These are phyloP conservation scores for Pseudorectes ferrugineus DNA, from an alignment of 2,113 vertebrate species.

Conservation along the genomic window DNA sequence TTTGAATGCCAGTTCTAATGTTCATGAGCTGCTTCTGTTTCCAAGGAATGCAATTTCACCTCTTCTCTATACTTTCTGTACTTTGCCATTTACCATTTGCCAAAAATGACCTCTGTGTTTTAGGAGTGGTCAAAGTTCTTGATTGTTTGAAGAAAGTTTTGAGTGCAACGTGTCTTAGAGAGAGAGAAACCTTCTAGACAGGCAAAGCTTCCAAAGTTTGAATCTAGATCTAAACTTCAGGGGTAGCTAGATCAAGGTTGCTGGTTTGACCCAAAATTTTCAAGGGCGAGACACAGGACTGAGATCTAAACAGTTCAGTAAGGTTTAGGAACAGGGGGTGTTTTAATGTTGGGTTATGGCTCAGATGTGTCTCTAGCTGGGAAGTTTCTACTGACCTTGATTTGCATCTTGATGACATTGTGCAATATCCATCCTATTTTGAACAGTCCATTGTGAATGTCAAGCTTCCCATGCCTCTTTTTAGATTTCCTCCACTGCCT, in stretches of 20 bases:
- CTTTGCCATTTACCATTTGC: neutral
- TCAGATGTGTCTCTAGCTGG: neutral
- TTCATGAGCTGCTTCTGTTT: neutral
- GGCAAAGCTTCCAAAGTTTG: neutral
- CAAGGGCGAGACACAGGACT: neutral
- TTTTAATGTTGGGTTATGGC: neutral
- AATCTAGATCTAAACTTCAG: neutral
- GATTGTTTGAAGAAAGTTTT: neutral
- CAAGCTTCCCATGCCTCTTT: neutral
- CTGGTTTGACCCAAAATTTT: neutral
- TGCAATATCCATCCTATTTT: neutral
- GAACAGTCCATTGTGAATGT: neutral
- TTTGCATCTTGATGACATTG: neutral
- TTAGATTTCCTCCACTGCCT: neutral
- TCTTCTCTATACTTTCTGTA: neutral
- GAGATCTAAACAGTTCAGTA: neutral
- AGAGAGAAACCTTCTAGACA: neutral
- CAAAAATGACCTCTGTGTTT: constrained; percentile 48
- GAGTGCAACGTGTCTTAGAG: neutral
- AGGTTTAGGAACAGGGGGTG: neutral
- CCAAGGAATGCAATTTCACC: neutral
- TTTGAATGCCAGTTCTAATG: neutral
- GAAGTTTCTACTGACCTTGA: neutral
- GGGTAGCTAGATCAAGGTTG: neutral
- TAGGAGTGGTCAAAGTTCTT: constrained; percentile 14